These are phyloP conservation scores for Pelosia muscerda DNA, from an alignment of 2,888 invertebrate genomes.

Conservation along the genomic window DNA sequence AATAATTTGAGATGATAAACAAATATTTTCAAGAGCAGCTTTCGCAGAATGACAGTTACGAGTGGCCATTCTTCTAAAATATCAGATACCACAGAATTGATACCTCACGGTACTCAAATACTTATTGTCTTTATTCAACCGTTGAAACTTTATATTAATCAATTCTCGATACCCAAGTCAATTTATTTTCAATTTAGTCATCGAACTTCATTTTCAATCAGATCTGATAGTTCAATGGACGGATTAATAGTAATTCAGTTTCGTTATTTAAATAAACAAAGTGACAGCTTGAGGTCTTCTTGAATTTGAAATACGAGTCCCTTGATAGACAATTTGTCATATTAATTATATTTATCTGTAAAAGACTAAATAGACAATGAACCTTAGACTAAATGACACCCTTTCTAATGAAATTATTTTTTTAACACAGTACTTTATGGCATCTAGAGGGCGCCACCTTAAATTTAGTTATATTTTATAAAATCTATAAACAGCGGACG, in stretches of 20 bases:
- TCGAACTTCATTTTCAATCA: constrained; percentile 7
- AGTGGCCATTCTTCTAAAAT: neutral
- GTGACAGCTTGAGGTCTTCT: neutral
- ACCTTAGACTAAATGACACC: too few species aligned
- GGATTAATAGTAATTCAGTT: neutral
- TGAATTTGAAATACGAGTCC: constrained; percentile 4
- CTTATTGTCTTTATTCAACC: neutral
- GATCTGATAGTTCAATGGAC: constrained; percentile 9
- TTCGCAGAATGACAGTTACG: neutral
- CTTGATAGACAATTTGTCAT: neutral
- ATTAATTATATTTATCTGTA: neutral
- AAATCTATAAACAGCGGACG: too few species aligned
- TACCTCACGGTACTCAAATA: too few species aligned
- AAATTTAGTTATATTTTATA: too few species aligned
- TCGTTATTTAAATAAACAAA: neutral
- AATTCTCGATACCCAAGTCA: neutral
- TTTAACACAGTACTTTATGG: too few species aligned
- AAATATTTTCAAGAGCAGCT: neutral
- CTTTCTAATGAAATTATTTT: too few species aligned
- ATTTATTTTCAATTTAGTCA: constrained; percentile 7
- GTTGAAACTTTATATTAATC: neutral
- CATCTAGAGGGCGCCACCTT: too few species aligned
- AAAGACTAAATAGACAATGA: too few species aligned
- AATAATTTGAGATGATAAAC: neutral
- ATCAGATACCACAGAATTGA: too few species aligned